These are phyloP conservation scores for Podocnemis expansa DNA, from an alignment of 2,113 vertebrate species.

Conservation along the genomic window DNA sequence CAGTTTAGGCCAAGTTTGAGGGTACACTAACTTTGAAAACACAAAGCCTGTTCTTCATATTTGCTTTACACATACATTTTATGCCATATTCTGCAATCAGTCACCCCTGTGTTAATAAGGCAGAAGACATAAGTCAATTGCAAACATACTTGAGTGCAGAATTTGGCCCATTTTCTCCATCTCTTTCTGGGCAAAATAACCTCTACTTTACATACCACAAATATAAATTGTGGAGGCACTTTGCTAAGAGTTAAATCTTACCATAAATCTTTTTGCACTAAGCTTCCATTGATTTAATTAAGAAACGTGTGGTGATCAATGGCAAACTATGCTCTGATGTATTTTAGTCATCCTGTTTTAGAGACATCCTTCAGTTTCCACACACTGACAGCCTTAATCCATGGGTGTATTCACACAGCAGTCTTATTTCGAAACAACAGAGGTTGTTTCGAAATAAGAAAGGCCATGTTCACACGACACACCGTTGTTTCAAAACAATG, in stretches of 20 bases:
- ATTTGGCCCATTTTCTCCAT: neutral
- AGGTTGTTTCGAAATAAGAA: too few relatives aligned
- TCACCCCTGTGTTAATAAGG: neutral
- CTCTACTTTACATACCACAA: neutral
- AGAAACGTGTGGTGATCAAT: neutral
- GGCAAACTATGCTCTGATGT: neutral
- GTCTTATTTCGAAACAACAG: too few relatives aligned
- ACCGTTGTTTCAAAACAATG: too few relatives aligned
- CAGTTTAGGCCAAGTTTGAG: neutral
- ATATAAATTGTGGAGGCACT: neutral
- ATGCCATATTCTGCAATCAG: neutral
- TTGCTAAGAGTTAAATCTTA: neutral
- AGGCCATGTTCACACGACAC: too few relatives aligned
- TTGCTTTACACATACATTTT: neutral
- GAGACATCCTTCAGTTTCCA: conserved; percentile 16
- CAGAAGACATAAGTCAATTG: neutral
- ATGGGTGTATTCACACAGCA: too few relatives aligned
- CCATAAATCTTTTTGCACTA: neutral
- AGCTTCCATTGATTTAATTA: conserved; percentile 8
- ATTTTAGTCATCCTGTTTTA: neutral
- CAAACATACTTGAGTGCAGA: neutral
- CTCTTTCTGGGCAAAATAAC: neutral
- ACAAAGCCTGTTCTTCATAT: neutral
- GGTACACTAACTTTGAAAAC: neutral
- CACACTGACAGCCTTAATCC: conserved; percentile 43